Evolutionary conservation across 2,113 vertebrate species (phyloP).

Genomic region (Microtus montanus): DNA sequence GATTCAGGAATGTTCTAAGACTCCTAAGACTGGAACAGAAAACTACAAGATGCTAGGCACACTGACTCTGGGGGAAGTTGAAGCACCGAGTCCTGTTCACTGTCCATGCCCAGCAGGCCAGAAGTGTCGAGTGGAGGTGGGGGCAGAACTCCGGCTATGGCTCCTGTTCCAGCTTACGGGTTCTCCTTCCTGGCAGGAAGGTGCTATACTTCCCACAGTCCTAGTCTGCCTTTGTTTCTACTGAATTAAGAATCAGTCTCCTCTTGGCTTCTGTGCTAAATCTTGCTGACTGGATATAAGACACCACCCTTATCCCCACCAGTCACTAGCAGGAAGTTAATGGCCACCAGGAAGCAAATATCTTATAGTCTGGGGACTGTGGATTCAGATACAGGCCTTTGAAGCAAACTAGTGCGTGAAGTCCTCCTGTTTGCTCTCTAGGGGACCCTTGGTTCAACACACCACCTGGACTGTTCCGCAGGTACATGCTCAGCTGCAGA

Average conservation of each 20-base stretch:
- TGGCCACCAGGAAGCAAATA: conserved; percentile 7
- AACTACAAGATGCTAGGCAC: background rate
- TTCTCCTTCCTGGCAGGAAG: background rate
- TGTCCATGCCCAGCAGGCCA: background rate
- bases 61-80: background rate
- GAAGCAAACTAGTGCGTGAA: background rate
- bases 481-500: background rate
- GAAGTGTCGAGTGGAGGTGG: background rate
- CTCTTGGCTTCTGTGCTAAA: conserved; percentile 30
- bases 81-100: background rate
- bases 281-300: background rate
- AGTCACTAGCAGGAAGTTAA: conserved; percentile 38
- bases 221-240: background rate
- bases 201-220: background rate
- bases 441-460: background rate
- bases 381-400: background rate
- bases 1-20: background rate
- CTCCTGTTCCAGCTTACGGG: background rate
- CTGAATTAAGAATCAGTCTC: background rate
- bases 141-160: background rate
- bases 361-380: background rate
- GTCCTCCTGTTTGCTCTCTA: background rate
- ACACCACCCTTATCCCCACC: background rate
- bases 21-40: background rate
- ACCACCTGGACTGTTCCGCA: background rate